Percentiles rank a stretch among this genome's conserved stretches.
Conservation (phyloP, 2,888 invertebrate species). For the Brachyptera putata region DNA sequence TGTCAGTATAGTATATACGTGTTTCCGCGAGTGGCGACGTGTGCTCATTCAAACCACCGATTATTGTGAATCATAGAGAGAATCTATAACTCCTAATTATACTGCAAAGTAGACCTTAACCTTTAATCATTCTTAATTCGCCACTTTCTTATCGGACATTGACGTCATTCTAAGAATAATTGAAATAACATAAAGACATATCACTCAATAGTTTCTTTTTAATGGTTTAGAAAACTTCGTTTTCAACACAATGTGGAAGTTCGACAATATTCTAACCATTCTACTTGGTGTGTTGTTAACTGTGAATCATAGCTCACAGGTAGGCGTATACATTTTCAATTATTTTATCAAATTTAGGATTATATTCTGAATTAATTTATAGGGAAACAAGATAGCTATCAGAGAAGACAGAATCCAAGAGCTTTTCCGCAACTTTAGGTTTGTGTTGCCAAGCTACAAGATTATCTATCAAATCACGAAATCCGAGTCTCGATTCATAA, state of each 20-base stretch:
- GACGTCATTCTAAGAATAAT: too few species aligned
- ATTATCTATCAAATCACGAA: slow-evolving; percentile 12
- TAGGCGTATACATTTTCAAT: neutral
- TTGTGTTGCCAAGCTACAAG: neutral
- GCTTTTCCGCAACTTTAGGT: slow-evolving; percentile 12
- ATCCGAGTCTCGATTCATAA: neutral
- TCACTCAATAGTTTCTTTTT: too few species aligned
- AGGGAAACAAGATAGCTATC: neutral
- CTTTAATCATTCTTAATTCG: too few species aligned
- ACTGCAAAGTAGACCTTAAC: too few species aligned
- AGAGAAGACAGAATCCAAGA: neutral
- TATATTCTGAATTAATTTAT: neutral
- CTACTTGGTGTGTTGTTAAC: neutral
- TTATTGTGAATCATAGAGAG: too few species aligned
- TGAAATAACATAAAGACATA: too few species aligned
- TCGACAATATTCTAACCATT: neutral
- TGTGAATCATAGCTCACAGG: slow-evolving; percentile 9
- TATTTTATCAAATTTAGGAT: slow-evolving; percentile 16
- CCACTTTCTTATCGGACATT: too few species aligned
- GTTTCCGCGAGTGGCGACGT: too few species aligned
- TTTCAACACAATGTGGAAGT: neutral
- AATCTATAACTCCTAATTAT: too few species aligned
- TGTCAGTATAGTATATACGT: too few species aligned
- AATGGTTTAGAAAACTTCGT: too few species aligned
- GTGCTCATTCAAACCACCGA: too few species aligned